A percentile compares a stretch with the other conserved stretches of the same genome.
Conservation (phyloP, 2,797 vertebrate genomes). For the Myotis planiceps region DNA sequence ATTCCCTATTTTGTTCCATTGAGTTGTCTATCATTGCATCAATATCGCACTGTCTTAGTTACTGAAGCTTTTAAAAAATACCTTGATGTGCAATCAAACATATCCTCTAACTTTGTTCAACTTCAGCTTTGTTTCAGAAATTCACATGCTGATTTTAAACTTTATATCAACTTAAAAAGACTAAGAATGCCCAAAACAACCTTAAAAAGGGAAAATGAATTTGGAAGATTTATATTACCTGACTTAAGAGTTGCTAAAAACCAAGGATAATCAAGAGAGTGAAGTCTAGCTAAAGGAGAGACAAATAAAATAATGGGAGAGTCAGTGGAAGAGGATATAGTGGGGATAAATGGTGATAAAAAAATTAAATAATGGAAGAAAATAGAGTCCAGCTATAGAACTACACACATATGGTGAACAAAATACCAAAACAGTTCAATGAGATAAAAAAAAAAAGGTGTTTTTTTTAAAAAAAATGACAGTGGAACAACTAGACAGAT, state of each 20-base stretch:
- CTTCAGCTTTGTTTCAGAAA: neutral
- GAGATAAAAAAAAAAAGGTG: neutral
- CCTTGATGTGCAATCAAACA: neutral
- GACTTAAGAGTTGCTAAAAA: neutral
- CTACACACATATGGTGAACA: neutral
- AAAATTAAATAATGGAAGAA: neutral
- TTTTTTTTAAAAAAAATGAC: neutral
- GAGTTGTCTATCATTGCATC: neutral
- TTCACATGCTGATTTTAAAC: neutral
- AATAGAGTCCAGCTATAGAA: neutral
- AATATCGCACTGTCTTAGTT: neutral
- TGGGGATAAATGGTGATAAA: neutral
- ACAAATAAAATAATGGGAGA: neutral
- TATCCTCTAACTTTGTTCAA: neutral
- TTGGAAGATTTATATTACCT: neutral
- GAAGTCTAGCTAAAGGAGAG: neutral
- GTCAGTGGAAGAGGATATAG: neutral
- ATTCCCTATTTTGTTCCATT: neutral
- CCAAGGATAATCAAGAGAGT: neutral
- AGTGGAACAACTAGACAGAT: neutral
- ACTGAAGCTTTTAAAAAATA: neutral
- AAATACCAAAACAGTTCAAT: neutral
- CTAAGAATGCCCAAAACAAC: neutral
- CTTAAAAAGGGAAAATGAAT: neutral
- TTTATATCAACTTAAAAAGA: neutral